Evolutionary conservation across 2,113 vertebrate species (phyloP).

Genomic region (Verasper variegatus): DNA sequence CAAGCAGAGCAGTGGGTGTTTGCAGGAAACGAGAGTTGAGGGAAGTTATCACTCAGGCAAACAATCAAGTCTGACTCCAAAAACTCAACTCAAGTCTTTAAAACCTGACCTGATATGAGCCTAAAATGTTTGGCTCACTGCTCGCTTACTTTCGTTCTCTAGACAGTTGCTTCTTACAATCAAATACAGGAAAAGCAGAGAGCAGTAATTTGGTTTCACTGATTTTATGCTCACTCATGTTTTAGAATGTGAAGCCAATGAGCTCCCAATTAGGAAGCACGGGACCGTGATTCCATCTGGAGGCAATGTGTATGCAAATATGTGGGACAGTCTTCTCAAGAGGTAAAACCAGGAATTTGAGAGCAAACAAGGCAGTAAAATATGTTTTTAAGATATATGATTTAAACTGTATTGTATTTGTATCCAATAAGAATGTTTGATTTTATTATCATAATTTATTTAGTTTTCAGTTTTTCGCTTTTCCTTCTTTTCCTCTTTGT

Average conservation of each 20-base stretch:
- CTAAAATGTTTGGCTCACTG: background rate
- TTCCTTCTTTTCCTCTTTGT: background rate
- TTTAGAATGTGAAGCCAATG: slow-evolving; percentile 31
- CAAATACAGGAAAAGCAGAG: background rate
- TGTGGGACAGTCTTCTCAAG: slow-evolving; percentile 24
- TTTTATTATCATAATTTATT: background rate
- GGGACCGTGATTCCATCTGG: slow-evolving; percentile 61
- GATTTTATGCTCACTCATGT: slow-evolving; percentile 24
- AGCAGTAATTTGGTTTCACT: background rate
- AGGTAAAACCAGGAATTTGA: slow-evolving; percentile 39
- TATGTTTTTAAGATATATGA: too few relatives aligned
- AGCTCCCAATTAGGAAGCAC: slow-evolving; percentile 23
- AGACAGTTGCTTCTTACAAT: background rate
- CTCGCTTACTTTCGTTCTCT: background rate
- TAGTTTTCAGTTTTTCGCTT: background rate
- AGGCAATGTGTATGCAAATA: slow-evolving; percentile 62
- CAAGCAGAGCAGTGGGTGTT: slow-evolving; percentile 28
- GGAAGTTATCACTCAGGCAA: slow-evolving; percentile 34
- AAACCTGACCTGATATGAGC: slow-evolving; percentile 14
- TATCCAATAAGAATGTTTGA: background rate
- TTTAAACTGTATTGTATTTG: background rate
- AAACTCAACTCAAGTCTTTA: slow-evolving; percentile 13
- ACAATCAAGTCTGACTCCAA: slow-evolving; percentile 21
- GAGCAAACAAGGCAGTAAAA: slow-evolving; percentile 26
- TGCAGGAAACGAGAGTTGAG: slow-evolving; percentile 39